These are phyloP conservation scores for Epinephelus cyanopodus DNA, from an alignment of 2,113 vertebrate genomes.

Conservation along the genomic window DNA sequence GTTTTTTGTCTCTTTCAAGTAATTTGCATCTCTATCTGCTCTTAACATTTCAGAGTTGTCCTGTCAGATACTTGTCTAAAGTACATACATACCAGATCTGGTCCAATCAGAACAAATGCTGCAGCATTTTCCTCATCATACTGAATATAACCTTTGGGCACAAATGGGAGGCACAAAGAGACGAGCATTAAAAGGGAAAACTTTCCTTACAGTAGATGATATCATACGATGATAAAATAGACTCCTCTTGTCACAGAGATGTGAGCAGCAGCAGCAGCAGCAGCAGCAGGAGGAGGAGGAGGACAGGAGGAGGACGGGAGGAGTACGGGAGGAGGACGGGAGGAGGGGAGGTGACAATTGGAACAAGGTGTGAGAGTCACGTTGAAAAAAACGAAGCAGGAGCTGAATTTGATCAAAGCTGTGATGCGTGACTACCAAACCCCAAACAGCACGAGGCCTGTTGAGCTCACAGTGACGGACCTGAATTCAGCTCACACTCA, in stretches of 20 bases:
- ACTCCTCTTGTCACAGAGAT: neutral
- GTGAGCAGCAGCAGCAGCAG: slow-evolving; percentile 12
- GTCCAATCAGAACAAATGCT: too few species aligned
- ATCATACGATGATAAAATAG: neutral
- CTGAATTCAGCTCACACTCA: neutral
- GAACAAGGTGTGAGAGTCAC: neutral
- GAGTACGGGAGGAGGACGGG: too few species aligned
- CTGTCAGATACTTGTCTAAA: too few species aligned
- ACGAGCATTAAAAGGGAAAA: neutral
- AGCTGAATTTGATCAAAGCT: neutral
- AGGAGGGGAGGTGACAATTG: slow-evolving; percentile 38
- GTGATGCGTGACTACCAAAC: neutral
- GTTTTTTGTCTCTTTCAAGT: neutral
- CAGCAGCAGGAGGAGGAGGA: too few species aligned
- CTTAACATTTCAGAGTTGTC: too few species aligned
- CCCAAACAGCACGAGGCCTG: neutral
- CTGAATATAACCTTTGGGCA: neutral
- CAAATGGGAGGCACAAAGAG: neutral
- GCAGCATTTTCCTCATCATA: too few species aligned
- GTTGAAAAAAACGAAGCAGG: neutral
- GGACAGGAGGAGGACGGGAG: neutral
- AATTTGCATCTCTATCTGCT: neutral
- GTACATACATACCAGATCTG: too few species aligned
- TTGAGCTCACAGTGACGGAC: neutral
- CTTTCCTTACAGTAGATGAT: neutral